These are phyloP conservation scores for Gibbula magus DNA, from an alignment of 2,888 invertebrate species.

Conservation along the genomic window DNA sequence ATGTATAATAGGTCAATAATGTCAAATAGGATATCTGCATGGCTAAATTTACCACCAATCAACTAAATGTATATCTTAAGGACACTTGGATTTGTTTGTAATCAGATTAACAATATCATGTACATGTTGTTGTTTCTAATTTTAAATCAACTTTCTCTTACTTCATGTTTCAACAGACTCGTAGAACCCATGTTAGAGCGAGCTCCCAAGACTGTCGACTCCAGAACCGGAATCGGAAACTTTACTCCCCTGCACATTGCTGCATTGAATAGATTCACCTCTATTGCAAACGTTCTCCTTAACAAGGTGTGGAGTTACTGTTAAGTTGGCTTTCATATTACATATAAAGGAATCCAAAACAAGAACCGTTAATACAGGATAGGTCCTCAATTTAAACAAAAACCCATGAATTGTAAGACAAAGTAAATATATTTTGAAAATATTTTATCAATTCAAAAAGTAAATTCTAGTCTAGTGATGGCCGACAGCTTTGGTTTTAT, in stretches of 20 bases:
- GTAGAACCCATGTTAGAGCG: neutral
- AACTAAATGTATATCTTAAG: neutral
- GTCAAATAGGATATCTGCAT: too few species aligned
- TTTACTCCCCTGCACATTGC: conserved; percentile 2
- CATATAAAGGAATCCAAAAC: too few species aligned
- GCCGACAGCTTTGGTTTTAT: too few species aligned
- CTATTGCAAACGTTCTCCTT: neutral
- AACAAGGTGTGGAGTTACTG: neutral
- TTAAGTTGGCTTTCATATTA: neutral
- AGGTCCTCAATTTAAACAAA: too few species aligned
- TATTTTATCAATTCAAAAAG: too few species aligned
- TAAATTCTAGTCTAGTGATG: too few species aligned
- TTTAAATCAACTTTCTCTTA: neutral
- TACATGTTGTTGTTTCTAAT: neutral
- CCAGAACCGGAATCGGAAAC: neutral
- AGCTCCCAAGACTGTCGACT: neutral
- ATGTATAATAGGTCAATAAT: too few species aligned
- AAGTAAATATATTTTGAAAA: too few species aligned
- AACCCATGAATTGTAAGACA: too few species aligned
- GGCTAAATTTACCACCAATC: too few species aligned
- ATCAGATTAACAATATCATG: neutral
- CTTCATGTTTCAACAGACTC: neutral
- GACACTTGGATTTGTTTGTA: neutral
- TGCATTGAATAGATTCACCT: neutral
- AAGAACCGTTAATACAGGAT: too few species aligned